Base-by-base conservation (phyloP, 2,797 vertebrate species). In the Sebastolobus altivelis region DNA sequence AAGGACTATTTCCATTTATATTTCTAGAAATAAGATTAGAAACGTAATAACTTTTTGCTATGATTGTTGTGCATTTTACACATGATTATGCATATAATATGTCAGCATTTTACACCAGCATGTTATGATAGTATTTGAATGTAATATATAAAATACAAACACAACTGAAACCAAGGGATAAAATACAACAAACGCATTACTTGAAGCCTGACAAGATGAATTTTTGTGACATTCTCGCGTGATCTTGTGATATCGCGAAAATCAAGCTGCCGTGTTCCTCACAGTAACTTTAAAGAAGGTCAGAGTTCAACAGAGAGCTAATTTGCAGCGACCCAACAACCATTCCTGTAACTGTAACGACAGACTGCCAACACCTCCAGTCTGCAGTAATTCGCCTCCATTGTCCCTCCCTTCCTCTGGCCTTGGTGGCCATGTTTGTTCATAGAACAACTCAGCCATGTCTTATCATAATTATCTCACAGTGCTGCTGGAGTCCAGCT, bases 401-500 rank as follows among this genome's bases (percentile, higher is more conserved):
- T 83, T 87, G 86, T 88, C 72, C 73, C 4, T 77, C 58, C 68
- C 78, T 77, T 87, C 76, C 83, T 83, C 68, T 84, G 76, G 79
- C 84, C 82, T 87, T 63, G 72, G 85, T 60, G 70, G 55, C 67
- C 63, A 65, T 72, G 79, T 86, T 80, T 75, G 59, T 72, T 29
- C 72, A 40, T 11, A 37, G 59, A 81, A 33, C 71, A 27, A 38
- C 71, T 83, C 43, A 6, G 59, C 75, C 67, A 14, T 14, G 75
- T 79, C 70, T 84, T 81, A 81, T 88, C 84, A 35, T 62, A 72
- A 77, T 59, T 12, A 80, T 84, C 81, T 67, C 52, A 54, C 72
- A 5, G 66, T 25, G 59, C 27, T 52, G 69, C 72, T 55, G 62
- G 67, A 67, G 38, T 86, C 79, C 78, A 77, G 81, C 87, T 85